These are phyloP conservation scores for Pseudorasbora parva DNA, from an alignment of 2,113 vertebrate genomes.

Conservation along the genomic window DNA sequence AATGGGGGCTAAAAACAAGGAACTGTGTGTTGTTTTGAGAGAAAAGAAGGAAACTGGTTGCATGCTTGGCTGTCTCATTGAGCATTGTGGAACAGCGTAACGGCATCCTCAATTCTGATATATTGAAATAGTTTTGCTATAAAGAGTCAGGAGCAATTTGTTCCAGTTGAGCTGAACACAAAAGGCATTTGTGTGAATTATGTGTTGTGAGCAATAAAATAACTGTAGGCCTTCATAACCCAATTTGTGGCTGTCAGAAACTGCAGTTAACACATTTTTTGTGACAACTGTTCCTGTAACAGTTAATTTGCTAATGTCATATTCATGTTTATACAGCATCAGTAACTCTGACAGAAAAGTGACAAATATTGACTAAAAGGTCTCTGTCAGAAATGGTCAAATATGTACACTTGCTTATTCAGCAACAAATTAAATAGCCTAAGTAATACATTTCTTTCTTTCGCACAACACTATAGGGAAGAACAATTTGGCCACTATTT, in stretches of 20 bases:
- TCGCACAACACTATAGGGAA: neutral
- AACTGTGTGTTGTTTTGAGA: conserved; percentile 50
- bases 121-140: conserved; percentile 64
- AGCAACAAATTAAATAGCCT: neutral
- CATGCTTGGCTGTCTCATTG: conserved; percentile 60
- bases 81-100: conserved; percentile 55
- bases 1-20: conserved; percentile 30
- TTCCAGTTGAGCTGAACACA: conserved; percentile 61
- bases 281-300: conserved; percentile 62
- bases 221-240: conserved; percentile 53
- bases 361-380: neutral
- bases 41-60: conserved; percentile 57
- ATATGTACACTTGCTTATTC: neutral
- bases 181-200: conserved; percentile 61
- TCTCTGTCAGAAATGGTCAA: neutral
- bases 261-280: conserved; percentile 57
- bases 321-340: conserved; percentile 35
- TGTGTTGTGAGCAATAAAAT: conserved; percentile 61
- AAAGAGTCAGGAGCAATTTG: conserved; percentile 62
- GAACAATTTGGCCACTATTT: neutral
- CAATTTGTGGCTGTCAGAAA: conserved; percentile 20
- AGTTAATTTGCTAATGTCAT: conserved; percentile 65
- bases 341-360: conserved; percentile 4
- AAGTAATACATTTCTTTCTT: neutral
- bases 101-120: conserved; percentile 51